Percentiles rank a stretch among this genome's conserved stretches.
These are phyloP conservation scores for Caranx melampygus DNA, from an alignment of 2,113 vertebrate species.

Conservation along the genomic window DNA sequence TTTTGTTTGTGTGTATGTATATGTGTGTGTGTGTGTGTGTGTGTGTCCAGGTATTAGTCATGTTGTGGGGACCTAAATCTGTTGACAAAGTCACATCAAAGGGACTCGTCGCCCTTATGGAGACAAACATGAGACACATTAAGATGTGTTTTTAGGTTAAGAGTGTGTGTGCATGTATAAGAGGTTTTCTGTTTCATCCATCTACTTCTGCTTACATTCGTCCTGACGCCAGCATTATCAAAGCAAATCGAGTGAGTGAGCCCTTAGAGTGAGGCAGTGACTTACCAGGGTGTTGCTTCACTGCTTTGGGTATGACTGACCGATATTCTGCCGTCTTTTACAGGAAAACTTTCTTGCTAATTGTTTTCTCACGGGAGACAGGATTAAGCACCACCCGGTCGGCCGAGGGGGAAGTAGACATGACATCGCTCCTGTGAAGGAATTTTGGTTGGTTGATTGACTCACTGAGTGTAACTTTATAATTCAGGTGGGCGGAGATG, in stretches of 20 bases:
- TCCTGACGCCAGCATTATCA: slow-evolving; percentile 33
- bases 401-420: slow-evolving; percentile 36
- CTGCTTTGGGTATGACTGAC: slow-evolving; percentile 59
- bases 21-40: background rate
- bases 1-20: slow-evolving; percentile 8
- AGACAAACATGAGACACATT: no score
- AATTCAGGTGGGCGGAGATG: slow-evolving; percentile 47
- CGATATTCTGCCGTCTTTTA: slow-evolving; percentile 41
- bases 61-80: no score
- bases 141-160: no score
- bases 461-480: slow-evolving; percentile 69
- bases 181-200: slow-evolving; percentile 1
- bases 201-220: slow-evolving; percentile 6
- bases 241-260: slow-evolving; percentile 27
- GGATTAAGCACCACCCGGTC: slow-evolving; percentile 21
- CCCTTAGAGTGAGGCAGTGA: slow-evolving; percentile 24
- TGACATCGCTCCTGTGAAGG: slow-evolving; percentile 48
- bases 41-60: background rate
- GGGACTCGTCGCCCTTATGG: no score
- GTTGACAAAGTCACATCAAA: no score
- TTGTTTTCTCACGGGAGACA: slow-evolving; percentile 44
- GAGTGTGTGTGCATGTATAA: background rate
- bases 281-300: slow-evolving; percentile 61
- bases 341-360: slow-evolving; percentile 57
- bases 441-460: slow-evolving; percentile 67